A percentile compares a stretch with the other conserved stretches of the same genome.
Conservation (phyloP, 2,888 invertebrate genomes). For the Bursaphelenchus okinawaensis region DNA sequence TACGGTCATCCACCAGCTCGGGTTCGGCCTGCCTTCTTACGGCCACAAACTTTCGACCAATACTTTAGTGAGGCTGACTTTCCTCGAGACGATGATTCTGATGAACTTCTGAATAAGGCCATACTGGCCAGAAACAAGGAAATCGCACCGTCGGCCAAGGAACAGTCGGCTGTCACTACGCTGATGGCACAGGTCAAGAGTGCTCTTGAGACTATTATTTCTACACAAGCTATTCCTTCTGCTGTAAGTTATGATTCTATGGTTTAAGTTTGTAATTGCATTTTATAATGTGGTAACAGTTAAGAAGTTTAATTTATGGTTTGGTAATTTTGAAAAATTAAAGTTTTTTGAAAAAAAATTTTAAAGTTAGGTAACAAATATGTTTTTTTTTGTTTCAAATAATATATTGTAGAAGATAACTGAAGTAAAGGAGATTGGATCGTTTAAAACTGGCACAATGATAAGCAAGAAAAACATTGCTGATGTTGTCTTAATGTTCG, state of each 20-base stretch:
- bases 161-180: conserved; percentile 84
- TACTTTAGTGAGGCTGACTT: conserved; percentile 29
- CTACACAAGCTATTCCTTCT: conserved; percentile 85
- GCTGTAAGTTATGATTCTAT: conserved; percentile 69
- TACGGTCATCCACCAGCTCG: background rate
- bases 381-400: too few species aligned
- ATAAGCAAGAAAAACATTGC: conserved; percentile 84
- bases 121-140: conserved; percentile 84
- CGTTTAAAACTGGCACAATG: conserved; percentile 96
- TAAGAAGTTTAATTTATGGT: too few species aligned
- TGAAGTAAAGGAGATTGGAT: conserved; percentile 91
- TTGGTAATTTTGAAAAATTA: too few species aligned
- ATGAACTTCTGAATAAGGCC: conserved; percentile 65
- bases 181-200: conserved; percentile 90
- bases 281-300: too few species aligned
- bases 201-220: conserved; percentile 85
- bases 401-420: conserved; percentile 84
- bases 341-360: background rate
- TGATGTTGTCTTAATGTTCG: conserved; percentile 40
- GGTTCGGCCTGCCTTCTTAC: background rate
- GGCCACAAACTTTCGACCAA: conserved; percentile 33
- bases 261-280: background rate
- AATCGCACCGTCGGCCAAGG: conserved; percentile 80
- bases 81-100: conserved; percentile 26
- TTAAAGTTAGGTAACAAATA: background rate